These are phyloP conservation scores for Poeciliopsis turneri DNA, from an alignment of 2,797 vertebrate species.

Conservation along the genomic window DNA sequence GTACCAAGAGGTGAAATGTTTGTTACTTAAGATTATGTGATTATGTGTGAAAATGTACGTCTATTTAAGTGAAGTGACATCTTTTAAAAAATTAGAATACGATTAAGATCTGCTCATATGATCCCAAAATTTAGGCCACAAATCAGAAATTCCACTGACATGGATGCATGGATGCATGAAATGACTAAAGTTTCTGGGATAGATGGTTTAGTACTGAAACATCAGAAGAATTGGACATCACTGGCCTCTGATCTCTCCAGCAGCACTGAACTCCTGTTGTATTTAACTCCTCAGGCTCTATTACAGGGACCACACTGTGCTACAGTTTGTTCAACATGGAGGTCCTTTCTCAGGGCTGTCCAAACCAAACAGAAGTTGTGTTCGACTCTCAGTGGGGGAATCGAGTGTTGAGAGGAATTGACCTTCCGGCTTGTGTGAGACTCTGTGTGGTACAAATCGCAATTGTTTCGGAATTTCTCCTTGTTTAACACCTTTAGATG, in stretches of 20 bases:
- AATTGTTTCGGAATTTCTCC: conserved; percentile 72
- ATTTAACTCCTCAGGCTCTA: conserved; percentile 40
- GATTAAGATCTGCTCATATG: neutral
- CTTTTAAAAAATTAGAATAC: neutral
- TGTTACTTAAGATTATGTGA: neutral
- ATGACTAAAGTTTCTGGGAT: neutral
- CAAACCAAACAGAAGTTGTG: conserved; percentile 75
- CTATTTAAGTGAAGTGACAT: neutral
- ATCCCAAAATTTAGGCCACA: neutral
- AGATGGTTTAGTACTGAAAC: neutral
- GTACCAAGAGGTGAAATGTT: neutral
- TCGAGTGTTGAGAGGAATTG: conserved; percentile 63
- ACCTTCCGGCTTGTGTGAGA: conserved; percentile 42
- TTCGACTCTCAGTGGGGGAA: conserved; percentile 64
- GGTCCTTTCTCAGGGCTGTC: conserved; percentile 66
- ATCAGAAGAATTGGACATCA: conserved; percentile 7
- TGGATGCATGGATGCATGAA: conserved; percentile 5
- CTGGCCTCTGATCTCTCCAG: conserved; percentile 43
- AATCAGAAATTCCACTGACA: neutral
- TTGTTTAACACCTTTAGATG: conserved; percentile 74
- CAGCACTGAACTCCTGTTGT: conserved; percentile 43
- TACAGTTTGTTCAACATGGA: conserved; percentile 73
- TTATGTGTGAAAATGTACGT: neutral
- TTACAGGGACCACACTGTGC: conserved; percentile 53
- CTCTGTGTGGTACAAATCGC: conserved; percentile 36